Percentiles rank a stretch among this genome's conserved stretches.
These are phyloP conservation scores for Pycnonotus jocosus DNA, from an alignment of 2,113 vertebrate species.

Conservation along the genomic window DNA sequence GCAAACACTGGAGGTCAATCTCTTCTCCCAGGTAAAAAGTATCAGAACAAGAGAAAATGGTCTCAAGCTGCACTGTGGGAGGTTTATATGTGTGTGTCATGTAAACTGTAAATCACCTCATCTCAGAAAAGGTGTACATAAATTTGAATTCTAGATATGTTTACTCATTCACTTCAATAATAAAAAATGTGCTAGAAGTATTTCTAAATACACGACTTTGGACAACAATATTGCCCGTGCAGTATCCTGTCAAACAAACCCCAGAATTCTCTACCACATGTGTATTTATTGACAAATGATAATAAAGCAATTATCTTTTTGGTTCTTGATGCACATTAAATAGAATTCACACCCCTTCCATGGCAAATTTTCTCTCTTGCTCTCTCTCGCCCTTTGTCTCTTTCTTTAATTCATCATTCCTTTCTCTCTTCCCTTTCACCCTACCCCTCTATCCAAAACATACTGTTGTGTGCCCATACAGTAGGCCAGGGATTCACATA, in stretches of 20 bases:
- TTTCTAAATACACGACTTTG: background rate
- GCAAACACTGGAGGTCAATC: fast-evolving
- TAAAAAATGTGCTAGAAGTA: background rate
- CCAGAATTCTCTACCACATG: background rate
- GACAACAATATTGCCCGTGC: background rate
- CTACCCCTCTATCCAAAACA: background rate
- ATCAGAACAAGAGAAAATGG: background rate
- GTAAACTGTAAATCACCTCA: background rate
- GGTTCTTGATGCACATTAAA: background rate
- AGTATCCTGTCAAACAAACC: background rate
- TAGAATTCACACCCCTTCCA: background rate
- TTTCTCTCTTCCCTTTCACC: background rate
- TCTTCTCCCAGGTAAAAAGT: background rate
- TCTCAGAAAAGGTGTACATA: background rate
- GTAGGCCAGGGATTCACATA: background rate
- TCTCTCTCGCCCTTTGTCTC: too few species aligned
- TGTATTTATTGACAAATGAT: background rate
- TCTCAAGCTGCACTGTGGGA: background rate
- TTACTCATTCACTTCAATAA: background rate
- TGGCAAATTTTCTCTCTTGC: background rate
- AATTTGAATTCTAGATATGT: background rate
- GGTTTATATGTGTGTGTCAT: background rate
- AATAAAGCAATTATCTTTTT: background rate
- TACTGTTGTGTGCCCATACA: background rate
- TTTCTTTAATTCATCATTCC: background rate